Base-by-base conservation (phyloP, 2,888 invertebrate species). In the Leuctra nigra region DNA sequence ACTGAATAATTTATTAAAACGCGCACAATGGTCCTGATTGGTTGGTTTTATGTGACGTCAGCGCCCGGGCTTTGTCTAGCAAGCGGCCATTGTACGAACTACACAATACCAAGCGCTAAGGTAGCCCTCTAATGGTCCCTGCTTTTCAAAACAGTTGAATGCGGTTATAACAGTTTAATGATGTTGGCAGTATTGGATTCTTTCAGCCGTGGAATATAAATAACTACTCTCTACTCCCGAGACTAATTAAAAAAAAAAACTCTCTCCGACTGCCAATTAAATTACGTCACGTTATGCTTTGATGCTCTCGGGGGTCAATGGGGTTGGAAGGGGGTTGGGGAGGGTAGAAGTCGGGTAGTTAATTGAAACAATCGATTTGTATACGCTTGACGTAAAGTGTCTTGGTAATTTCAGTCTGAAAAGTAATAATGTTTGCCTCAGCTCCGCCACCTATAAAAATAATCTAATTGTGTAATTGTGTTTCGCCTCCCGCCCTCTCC, bases 261-360 rank as follows among this genome's bases (percentile, higher is more conserved):
- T 29, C n/a, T n/a, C n/a, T 20, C 54, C 59, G 55, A 53, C 55
- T 56, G 53, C 56, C 59, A 59, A 59, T 59, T 56, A 56, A 56
- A 56, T 56, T 59, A 59, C 47, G 50, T 38, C 54, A 41, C 55
- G 59, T 53, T 59, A 55, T 56, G 56, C 59, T 59, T 59, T 58
- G 58, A 58, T 58, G 58, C 58, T 58, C 54, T 54, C 41, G 25
- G 55, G 33, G 55, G 20, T 39, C 39, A 54, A 38, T 35, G 53
- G 55, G 48, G 39, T 29, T 24, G 50, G 59, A 33, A 39, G 39
- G 13, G 44, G 59, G 44, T 29, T 22, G 39, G 23, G 52, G 44
- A 44, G 38, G 35, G 60, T 46, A 54, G 50, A 55, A 59, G 54
- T 50, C 59, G 61, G 41, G 25, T 38, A 35, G 56, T 24, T 48